Evolutionary conservation across 2,888 invertebrate species (phyloP), one percentile per base, ranked within the genome.

Genomic region (Tipula unca): DNA sequence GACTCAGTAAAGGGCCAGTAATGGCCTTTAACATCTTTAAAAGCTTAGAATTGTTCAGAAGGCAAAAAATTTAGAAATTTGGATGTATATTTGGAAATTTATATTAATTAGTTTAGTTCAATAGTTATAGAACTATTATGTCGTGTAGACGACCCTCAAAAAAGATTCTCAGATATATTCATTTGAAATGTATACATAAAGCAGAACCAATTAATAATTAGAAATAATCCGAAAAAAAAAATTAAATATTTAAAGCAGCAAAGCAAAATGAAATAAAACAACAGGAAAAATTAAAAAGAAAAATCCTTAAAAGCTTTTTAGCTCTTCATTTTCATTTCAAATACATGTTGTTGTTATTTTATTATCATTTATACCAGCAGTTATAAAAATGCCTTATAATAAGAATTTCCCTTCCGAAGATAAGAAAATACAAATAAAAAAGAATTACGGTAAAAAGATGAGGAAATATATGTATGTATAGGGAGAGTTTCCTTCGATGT

Each of bases 351-450:
- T 54, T 69, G 25, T 25, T 69, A 69, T 69, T 69, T 69, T 69
- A 69, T 69, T 69, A 69, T 69, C 69, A 69, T 69, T 69, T 69
- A n/a, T n/a, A 69, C 69, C 69, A 69, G 69, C 69, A 69, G 69
- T 69, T 69, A 69, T 69, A 69, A 48, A n/a, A 20, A 69, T 69
- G 69, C 69, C 25, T 69, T 69, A 20, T 69, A 69, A 69, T 25
- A 25, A 20, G 69, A 69, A 69, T 69, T 69, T 69, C 69, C 69
- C 69, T 69, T 69, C 69, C 69, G 69, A 69, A 20, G 69, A 69
- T 69, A 69, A 69, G 25, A 69, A 69, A 69, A 69, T 25, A 69
- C 69, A 69, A 54, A 54, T 54, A 54, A 54, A 17, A 54, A 17
- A 17, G 48, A 54, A 54, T 54, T 54, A 54, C 48, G 48, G 48